A percentile compares a stretch with the other conserved stretches of the same genome.
These are phyloP conservation scores for Lophochroa leadbeateri DNA, from an alignment of 2,113 vertebrate genomes.

Conservation along the genomic window DNA sequence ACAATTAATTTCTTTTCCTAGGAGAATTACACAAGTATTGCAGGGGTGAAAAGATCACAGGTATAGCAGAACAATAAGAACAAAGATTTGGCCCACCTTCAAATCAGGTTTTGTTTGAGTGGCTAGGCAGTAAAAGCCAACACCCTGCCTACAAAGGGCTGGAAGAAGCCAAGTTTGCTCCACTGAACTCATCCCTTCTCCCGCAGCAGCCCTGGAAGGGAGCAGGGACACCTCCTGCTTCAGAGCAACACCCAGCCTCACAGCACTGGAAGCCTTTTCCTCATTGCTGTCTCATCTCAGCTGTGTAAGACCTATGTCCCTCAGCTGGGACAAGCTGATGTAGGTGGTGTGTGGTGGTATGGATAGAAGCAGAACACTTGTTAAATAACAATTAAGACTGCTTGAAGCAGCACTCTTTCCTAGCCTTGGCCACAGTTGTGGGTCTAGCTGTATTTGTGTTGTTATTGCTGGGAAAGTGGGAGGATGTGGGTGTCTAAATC, in stretches of 20 bases:
- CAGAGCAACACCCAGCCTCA: not conserved
- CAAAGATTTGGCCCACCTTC: not conserved
- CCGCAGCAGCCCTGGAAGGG: not conserved
- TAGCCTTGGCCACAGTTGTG: not conserved
- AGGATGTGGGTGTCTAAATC: not conserved
- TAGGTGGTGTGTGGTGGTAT: not conserved
- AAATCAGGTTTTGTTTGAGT: not conserved
- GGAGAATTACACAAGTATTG: not conserved
- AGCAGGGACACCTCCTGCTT: rapidly evolving
- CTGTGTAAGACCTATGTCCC: not conserved
- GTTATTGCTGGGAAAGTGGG: not conserved
- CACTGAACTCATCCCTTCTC: not conserved
- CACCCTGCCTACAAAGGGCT: not conserved
- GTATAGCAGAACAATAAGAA: not conserved
- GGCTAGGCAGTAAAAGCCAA: not conserved
- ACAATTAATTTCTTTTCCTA: not conserved
- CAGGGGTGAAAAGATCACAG: not conserved
- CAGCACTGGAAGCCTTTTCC: rapidly evolving
- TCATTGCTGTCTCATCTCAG: not conserved
- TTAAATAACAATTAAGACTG: not conserved
- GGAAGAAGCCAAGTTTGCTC: not conserved
- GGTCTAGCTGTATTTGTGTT: rapidly evolving
- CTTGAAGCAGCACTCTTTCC: not conserved
- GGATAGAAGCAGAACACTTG: not conserved
- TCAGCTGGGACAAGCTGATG: not conserved